Base-by-base conservation (phyloP, 2,113 vertebrate species). In the Dendropsophus ebraccatus region DNA sequence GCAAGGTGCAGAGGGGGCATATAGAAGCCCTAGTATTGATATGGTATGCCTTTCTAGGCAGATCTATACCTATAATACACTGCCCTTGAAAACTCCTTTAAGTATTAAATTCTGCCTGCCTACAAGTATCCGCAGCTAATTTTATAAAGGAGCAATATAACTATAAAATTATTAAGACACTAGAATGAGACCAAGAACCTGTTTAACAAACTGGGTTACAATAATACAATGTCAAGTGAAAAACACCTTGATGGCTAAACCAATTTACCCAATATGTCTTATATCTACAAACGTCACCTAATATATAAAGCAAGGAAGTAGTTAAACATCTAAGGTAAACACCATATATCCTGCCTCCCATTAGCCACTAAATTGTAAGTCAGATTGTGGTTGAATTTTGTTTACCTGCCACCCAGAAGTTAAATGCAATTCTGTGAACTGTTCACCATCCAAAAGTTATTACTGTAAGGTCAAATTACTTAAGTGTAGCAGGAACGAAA, bases 401-500 rank as follows among this genome's bases (percentile, higher is more conserved):
- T 86, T 81, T 86, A 74, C 78, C 37, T 81, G 67, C 85, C 85
- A 86, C 85, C 85, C 85, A 86, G 77, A 86, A 86, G 77, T 81
- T 87, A 87, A 81, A 80, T 62, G 60, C 56, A 81, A 74, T 49
- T 25, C 45, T 81, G 28, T 14, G 60, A 62, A 47, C 35, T 74
- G n/a, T 28, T 79, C 50, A 47, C 37, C 25, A 81, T 86, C 65
- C 77, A 86, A 47, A 75, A 81, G 84, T 65, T 70, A 73, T 86
- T 86, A 86, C 52, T 74, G 65, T 32, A 73, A 81, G 84, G 65
- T 86, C 84, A 81, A 17, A 86, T 86, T 86, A 81, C 84, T 81
- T n/a, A 47, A 45, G 81, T 81, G 30, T 35, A 60, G 65, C 52
- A 81, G 65, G 28, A 86, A 86, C 17, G 58, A 45, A 81, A 74